phyloP scores from a whole-genome alignment of 2,888 invertebrate species.

The Spilarctia lutea region DNA sequence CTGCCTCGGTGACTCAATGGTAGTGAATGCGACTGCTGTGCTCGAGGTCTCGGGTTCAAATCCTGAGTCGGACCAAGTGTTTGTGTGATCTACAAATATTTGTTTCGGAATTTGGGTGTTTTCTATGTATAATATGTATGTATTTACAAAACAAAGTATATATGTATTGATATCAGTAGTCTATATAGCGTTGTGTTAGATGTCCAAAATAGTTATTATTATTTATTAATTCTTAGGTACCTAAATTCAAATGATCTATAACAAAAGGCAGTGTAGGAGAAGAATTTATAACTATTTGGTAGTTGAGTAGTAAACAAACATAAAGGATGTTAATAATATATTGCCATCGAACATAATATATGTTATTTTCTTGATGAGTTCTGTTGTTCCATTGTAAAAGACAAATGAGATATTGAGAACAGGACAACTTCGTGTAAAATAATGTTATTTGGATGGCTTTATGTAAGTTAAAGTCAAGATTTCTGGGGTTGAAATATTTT shows the following conservation, averaged over 20 bases:
- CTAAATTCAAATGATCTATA: neutral
- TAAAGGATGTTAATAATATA: neutral
- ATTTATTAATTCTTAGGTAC: no score
- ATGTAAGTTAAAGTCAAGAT: neutral
- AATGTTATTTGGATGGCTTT: neutral
- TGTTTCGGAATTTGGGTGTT: no score
- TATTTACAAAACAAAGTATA: no score
- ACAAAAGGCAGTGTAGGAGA: neutral
- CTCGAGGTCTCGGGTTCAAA: no score
- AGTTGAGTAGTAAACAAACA: neutral
- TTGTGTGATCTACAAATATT: no score
- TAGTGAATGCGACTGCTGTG: no score
- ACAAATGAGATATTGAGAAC: neutral
- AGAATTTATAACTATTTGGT: neutral
- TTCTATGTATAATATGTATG: no score
- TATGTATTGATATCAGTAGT: no score
- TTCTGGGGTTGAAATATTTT: neutral
- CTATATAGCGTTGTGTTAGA: no score
- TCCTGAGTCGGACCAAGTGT: no score
- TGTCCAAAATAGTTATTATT: no score
- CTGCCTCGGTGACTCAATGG: no score
- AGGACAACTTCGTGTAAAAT: neutral
- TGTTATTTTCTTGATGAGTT: neutral
- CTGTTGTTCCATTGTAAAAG: neutral
- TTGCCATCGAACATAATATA: neutral